Percentiles rank a stretch among this genome's conserved stretches.
These are phyloP conservation scores for Teleiodes luculella DNA, from an alignment of 2,888 invertebrate species.

Conservation along the genomic window DNA sequence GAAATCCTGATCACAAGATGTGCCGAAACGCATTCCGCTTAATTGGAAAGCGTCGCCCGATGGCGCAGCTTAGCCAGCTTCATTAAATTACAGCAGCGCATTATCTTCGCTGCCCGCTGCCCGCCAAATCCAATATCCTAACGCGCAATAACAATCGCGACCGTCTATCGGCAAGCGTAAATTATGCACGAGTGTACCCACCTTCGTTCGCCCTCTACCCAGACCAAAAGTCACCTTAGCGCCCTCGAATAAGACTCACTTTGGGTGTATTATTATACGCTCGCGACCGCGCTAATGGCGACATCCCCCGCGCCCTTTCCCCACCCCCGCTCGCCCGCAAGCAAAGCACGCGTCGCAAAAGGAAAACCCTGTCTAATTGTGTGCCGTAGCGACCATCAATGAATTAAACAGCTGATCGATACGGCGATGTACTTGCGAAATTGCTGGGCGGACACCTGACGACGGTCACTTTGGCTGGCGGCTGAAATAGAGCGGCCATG, in stretches of 20 bases:
- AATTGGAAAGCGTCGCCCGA: slow-evolving; percentile 9
- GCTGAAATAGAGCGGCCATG: neutral
- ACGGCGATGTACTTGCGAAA: neutral
- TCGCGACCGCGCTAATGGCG: slow-evolving; percentile 63
- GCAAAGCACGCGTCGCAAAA: slow-evolving; percentile 63
- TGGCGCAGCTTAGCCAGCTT: slow-evolving; percentile 16
- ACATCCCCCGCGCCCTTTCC: slow-evolving; percentile 44
- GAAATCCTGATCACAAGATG: neutral
- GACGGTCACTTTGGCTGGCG: neutral
- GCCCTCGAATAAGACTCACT: slow-evolving; percentile 23
- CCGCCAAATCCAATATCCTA: slow-evolving; percentile 74
- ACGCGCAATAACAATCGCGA: slow-evolving; percentile 76
- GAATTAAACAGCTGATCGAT: slow-evolving; percentile 29
- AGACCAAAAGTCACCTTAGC: slow-evolving; percentile 34
- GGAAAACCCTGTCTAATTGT: slow-evolving; percentile 59
- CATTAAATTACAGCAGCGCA: slow-evolving; percentile 23
- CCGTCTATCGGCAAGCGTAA: slow-evolving; percentile 75
- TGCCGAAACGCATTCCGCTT: slow-evolving; percentile 9
- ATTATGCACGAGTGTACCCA: slow-evolving; percentile 64
- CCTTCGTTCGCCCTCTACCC: slow-evolving; percentile 20
- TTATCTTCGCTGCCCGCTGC: slow-evolving; percentile 52
- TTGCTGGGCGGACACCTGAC: neutral
- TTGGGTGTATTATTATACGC: slow-evolving; percentile 21
- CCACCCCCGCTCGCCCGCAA: slow-evolving; percentile 31
- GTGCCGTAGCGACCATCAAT: slow-evolving; percentile 44